Conservation (phyloP, 2,113 vertebrate species). For the Pantherophis guttatus region DNA sequence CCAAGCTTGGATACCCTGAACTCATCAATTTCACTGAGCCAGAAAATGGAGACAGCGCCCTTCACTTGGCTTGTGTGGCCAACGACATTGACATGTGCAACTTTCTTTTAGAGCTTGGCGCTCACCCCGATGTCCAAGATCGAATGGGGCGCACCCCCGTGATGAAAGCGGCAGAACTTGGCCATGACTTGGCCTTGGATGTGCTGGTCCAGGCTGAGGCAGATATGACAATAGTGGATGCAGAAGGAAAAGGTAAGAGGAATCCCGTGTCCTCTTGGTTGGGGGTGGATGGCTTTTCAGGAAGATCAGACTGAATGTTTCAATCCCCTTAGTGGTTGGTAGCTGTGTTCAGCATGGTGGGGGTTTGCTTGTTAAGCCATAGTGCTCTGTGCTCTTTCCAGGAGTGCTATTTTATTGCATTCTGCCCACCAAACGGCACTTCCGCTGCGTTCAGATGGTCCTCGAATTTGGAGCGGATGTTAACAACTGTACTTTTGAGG, state of each 20-base stretch:
- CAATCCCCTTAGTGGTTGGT: background rate
- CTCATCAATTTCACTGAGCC: slow-evolving; percentile 89
- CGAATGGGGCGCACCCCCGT: slow-evolving; percentile 76
- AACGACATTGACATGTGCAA: slow-evolving; percentile 81
- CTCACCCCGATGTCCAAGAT: slow-evolving; percentile 80
- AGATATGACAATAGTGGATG: slow-evolving; percentile 79
- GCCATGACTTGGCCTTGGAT: slow-evolving; percentile 76
- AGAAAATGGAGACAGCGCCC: slow-evolving; percentile 70
- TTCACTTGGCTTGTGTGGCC: slow-evolving; percentile 79
- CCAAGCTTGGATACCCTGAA: slow-evolving; percentile 73
- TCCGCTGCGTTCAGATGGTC: slow-evolving; percentile 76
- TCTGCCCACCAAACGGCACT: slow-evolving; percentile 80
- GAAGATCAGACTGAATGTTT: background rate
- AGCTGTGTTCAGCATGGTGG: background rate
- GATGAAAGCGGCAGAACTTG: slow-evolving; percentile 87
- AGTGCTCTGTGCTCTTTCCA: slow-evolving; percentile 58
- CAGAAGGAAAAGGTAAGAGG: slow-evolving; percentile 84
- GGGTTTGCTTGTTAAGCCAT: background rate
- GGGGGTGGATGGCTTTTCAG: background rate
- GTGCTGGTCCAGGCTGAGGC: slow-evolving; percentile 76
- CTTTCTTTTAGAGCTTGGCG: slow-evolving; percentile 81
- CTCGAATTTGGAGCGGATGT: slow-evolving; percentile 80
- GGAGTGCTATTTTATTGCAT: slow-evolving; percentile 91
- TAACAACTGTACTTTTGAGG: slow-evolving; percentile 76
- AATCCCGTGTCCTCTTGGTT: background rate